Evolutionary conservation across 2,113 vertebrate species (phyloP), one percentile per base, ranked within the genome.

Genomic region (Vulpes vulpes): DNA sequence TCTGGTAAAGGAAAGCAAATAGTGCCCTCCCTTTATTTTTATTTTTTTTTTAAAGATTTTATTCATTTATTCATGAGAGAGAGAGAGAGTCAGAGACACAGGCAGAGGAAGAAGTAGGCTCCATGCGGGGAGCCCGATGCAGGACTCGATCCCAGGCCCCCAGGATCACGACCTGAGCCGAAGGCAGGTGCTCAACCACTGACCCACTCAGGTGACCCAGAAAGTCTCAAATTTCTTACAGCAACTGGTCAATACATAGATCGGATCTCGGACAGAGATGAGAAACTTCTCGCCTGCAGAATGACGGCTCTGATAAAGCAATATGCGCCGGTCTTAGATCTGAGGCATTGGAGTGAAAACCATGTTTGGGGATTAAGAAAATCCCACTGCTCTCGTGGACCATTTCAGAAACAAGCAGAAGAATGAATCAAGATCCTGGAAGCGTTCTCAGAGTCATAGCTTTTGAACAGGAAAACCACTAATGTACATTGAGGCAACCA

Each of bases 201-300:
- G 55, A 55, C 3, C 55, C 55, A 55, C 55, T 15, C 14, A 55
- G 53, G 53, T 15, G 8, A 12, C 3, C 55, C 55, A 55, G 6
- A 23, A 14, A 57, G 25, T 25, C n/a, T 15, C 11, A 7, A 1
- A 67, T 38, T 11, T 64, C 38, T 64, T 51, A 57, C 0, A 81
- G 16, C 51, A 19, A 85, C 19, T 19, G 49, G 23, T 17, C 57
- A 32, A 59, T 32, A 59, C 23, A 10, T 0, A 38, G 23, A n/a
- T 55, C 57, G 22, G 0, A 16, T 59, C 3, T 27, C 0, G 10
- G 62, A 62, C 5, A 4, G 16, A 3, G 22, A 9, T 1, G 6
- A 91, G 30, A 87, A 8, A 32, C 32, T 62, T 53, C 43, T 32
- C 3, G 2, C 10, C 43, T 43, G 32, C 10, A 20, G 82, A 25